These are phyloP conservation scores for Catalaphyllia jardinei DNA, from an alignment of 64 coral and sea anemone genomes.

Conservation along the genomic window DNA sequence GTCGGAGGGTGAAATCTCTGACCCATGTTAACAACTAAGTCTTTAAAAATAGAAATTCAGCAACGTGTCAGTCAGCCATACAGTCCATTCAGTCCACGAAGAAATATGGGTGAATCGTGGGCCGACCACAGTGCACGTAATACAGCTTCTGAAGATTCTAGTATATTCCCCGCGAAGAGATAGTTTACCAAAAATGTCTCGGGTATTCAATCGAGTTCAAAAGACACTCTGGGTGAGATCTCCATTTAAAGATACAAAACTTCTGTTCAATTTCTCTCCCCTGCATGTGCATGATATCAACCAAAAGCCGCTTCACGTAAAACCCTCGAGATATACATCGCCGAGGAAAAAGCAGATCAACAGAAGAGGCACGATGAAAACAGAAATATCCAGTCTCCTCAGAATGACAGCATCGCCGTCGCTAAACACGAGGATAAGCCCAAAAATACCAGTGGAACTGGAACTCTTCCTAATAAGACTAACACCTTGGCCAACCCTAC, in stretches of 20 bases:
- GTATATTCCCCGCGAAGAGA: too few species aligned
- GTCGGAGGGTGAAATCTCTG: too few species aligned
- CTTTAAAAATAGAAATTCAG: too few species aligned
- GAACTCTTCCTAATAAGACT: background rate
- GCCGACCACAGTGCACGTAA: too few species aligned
- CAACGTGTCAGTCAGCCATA: too few species aligned
- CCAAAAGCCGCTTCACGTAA: slow-evolving; percentile 10
- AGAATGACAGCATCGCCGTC: background rate
- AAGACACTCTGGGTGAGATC: too few species aligned
- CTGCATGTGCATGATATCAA: slow-evolving; percentile 30
- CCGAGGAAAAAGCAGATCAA: slow-evolving; percentile 11
- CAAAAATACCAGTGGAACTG: background rate
- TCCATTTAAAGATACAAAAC: background rate
- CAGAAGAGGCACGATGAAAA: background rate
- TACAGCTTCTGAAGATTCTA: too few species aligned
- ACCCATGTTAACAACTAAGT: too few species aligned
- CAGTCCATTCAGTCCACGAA: too few species aligned
- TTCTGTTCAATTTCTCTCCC: background rate
- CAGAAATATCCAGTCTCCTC: background rate
- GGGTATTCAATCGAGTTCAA: too few species aligned
- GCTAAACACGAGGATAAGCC: background rate
- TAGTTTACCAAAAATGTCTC: too few species aligned
- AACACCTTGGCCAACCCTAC: background rate
- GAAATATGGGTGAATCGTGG: too few species aligned
- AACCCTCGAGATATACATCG: slow-evolving; percentile 34